Evolutionary conservation across 2,113 vertebrate genomes (phyloP).

Genomic region (Heterocephalus glaber): DNA sequence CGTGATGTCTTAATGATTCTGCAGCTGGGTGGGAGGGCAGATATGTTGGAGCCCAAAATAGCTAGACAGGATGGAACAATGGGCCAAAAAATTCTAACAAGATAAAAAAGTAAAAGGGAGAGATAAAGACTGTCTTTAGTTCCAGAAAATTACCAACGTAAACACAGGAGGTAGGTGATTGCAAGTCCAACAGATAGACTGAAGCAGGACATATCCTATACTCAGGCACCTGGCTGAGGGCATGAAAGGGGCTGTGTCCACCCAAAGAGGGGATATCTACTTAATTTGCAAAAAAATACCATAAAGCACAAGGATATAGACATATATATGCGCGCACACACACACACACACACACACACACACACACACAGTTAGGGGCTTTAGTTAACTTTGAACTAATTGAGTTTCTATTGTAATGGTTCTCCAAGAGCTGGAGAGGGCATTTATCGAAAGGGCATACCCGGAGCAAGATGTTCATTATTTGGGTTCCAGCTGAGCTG

Average conservation of each 20-base stretch:
- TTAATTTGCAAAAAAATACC: background rate
- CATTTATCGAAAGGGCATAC: background rate
- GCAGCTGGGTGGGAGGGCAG: constrained; percentile 54
- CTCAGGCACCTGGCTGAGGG: background rate
- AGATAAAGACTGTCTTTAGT: background rate
- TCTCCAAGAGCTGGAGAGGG: background rate
- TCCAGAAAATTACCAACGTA: constrained; percentile 55
- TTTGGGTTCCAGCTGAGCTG: background rate
- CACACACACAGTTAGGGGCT: background rate
- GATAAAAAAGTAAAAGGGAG: constrained; percentile 55
- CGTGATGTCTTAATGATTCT: constrained; percentile 17
- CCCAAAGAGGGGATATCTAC: background rate
- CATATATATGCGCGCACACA: no score
- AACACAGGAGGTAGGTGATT: background rate
- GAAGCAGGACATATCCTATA: background rate
- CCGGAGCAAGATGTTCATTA: background rate
- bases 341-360: no score
- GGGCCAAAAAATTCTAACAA: constrained; percentile 65
- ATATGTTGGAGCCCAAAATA: constrained; percentile 61
- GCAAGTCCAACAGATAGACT: background rate
- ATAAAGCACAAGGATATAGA: background rate
- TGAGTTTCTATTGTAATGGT: background rate
- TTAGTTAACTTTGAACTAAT: background rate
- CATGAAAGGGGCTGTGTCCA: background rate
- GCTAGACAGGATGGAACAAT: constrained; percentile 60